These are phyloP conservation scores for Epinotia bilunana DNA, from an alignment of 2,888 invertebrate genomes.

Conservation along the genomic window DNA sequence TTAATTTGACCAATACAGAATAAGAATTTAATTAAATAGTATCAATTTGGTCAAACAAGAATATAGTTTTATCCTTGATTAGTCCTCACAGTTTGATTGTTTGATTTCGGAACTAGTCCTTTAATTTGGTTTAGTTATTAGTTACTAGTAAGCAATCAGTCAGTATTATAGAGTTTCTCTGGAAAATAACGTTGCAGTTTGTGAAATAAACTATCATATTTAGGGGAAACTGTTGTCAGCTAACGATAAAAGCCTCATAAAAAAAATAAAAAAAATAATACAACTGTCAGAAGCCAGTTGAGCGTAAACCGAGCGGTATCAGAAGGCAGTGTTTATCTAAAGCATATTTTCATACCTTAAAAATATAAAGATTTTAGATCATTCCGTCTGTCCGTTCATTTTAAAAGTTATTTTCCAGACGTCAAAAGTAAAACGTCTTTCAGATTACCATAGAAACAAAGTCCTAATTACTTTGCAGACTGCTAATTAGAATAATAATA, in stretches of 20 bases:
- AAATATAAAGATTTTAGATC: neutral
- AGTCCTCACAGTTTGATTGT: too few relatives aligned
- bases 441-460: conserved; percentile 32
- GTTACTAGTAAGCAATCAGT: too few relatives aligned
- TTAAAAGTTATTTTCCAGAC: neutral
- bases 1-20: neutral
- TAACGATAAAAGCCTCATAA: too few relatives aligned
- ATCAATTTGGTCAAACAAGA: too few relatives aligned
- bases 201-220: too few relatives aligned
- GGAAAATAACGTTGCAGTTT: too few relatives aligned
- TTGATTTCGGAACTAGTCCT: too few relatives aligned
- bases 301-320: neutral
- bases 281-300: neutral
- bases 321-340: neutral
- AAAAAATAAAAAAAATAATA: neutral
- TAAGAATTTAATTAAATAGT: too few relatives aligned
- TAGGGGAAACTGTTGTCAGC: too few relatives aligned
- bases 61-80: too few relatives aligned
- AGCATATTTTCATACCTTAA: neutral
- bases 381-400: neutral
- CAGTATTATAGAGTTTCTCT: too few relatives aligned
- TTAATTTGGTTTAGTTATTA: too few relatives aligned
- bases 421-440: conserved; percentile 11
- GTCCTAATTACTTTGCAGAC: conserved; percentile 12
- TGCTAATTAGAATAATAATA: conserved; percentile 43